Evolutionary conservation across 2,797 vertebrate genomes (phyloP).

Genomic region (Acipenser ruthenus): DNA sequence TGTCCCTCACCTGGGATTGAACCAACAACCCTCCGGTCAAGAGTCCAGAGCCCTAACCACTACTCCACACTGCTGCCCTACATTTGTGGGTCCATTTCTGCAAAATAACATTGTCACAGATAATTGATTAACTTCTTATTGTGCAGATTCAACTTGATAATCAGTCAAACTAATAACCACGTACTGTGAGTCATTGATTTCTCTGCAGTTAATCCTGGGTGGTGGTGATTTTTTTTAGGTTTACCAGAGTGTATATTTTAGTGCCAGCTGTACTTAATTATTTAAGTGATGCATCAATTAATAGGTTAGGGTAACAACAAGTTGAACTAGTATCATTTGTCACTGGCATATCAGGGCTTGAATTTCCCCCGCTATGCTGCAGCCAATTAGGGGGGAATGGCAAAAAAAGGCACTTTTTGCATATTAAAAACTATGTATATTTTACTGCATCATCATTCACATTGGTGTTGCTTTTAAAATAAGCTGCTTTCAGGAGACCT

Average conservation of each 20-base stretch:
- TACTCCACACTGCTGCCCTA: too few relatives aligned
- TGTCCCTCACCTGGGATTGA: too few relatives aligned
- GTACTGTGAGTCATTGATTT: background rate
- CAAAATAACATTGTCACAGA: background rate
- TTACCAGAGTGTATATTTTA: background rate
- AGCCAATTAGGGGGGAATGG: too few relatives aligned
- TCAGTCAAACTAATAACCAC: background rate
- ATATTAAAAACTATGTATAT: too few relatives aligned
- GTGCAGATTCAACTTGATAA: background rate
- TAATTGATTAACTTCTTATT: background rate
- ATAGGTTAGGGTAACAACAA: background rate
- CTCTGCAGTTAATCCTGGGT: background rate
- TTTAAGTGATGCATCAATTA: background rate
- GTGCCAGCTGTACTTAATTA: background rate
- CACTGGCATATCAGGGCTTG: background rate
- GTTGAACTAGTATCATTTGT: background rate
- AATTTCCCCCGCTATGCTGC: too few relatives aligned
- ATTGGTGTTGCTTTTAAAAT: too few relatives aligned
- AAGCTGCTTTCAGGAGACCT: too few relatives aligned
- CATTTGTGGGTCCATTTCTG: too few relatives aligned
- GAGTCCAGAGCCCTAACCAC: too few relatives aligned
- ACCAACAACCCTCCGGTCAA: too few relatives aligned
- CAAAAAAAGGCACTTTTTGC: too few relatives aligned
- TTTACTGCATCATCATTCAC: too few relatives aligned
- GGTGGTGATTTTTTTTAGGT: background rate